Percentiles rank a stretch among this genome's conserved stretches.
phyloP scores from a whole-genome alignment of 2,888 invertebrate species.

The Schizaphis graminum region DNA sequence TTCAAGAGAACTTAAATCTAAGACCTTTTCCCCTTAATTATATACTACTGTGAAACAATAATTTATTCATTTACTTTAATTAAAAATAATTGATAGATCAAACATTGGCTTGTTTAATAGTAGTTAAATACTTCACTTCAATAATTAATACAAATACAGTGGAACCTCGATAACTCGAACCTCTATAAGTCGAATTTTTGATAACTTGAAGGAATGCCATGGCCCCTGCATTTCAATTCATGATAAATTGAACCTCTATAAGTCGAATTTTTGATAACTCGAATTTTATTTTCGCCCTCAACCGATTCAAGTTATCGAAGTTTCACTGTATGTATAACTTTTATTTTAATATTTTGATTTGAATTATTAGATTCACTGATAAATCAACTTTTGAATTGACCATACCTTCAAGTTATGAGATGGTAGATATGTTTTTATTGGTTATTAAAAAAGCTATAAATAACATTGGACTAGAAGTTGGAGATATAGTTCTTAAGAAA shows the following conservation, averaged over 20 bases:
- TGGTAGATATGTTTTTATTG: constrained; percentile 47
- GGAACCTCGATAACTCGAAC: too few species aligned
- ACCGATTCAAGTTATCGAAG: too few species aligned
- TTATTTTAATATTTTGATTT: constrained; percentile 5
- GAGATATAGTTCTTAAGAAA: constrained; percentile 58
- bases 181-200: too few species aligned
- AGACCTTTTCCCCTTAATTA: neutral
- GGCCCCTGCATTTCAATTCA: too few species aligned
- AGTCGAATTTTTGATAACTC: too few species aligned
- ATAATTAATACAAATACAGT: neutral
- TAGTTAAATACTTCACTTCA: neutral
- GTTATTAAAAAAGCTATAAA: constrained; percentile 39
- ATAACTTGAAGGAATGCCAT: too few species aligned
- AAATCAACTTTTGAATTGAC: constrained; percentile 49
- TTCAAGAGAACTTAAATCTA: neutral
- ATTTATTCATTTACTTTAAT: neutral
- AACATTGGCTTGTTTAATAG: neutral
- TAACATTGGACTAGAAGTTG: constrained; percentile 50
- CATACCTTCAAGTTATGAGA: constrained; percentile 43
- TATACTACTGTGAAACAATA: neutral
- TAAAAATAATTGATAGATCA: neutral
- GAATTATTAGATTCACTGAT: constrained; percentile 31
- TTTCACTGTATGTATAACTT: neutral
- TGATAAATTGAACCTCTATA: too few species aligned
- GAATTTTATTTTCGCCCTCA: too few species aligned